Percentiles rank a stretch among this genome's conserved stretches.
phyloP scores from a whole-genome alignment of 2,888 invertebrate genomes.

The Pteria penguin region DNA sequence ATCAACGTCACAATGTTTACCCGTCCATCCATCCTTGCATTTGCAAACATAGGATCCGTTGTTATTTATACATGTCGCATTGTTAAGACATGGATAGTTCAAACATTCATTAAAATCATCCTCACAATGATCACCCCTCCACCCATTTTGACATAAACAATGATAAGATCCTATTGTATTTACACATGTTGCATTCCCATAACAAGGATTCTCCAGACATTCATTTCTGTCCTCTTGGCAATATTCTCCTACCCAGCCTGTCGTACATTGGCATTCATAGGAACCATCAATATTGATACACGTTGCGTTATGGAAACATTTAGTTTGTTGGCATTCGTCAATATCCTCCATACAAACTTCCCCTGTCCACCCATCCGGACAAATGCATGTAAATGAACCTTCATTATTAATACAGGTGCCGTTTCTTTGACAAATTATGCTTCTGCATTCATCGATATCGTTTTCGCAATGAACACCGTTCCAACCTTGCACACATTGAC shows the following conservation, averaged over 20 bases:
- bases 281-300: slow-evolving; percentile 44
- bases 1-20: slow-evolving; percentile 33
- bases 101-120: slow-evolving; percentile 36
- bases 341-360: slow-evolving; percentile 20
- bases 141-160: not conserved
- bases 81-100: slow-evolving; percentile 27
- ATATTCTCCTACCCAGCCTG: slow-evolving; percentile 51
- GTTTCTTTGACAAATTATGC: slow-evolving; percentile 24
- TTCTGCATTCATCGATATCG: slow-evolving; percentile 33
- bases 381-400: slow-evolving; percentile 25
- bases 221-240: slow-evolving; percentile 38
- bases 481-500: slow-evolving; percentile 37
- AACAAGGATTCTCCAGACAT: no score
- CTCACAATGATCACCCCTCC: slow-evolving; percentile 8
- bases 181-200: no score
- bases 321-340: slow-evolving; percentile 9
- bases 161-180: no score
- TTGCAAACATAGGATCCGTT: slow-evolving; percentile 34
- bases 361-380: slow-evolving; percentile 35
- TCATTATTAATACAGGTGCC: slow-evolving; percentile 42
- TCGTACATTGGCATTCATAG: slow-evolving; percentile 51
- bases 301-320: slow-evolving; percentile 53
- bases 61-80: slow-evolving; percentile 29
- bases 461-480: slow-evolving; percentile 9
- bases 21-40: slow-evolving; percentile 33